phyloP scores from a whole-genome alignment of 2,113 vertebrate species.

The Mobula hypostoma region DNA sequence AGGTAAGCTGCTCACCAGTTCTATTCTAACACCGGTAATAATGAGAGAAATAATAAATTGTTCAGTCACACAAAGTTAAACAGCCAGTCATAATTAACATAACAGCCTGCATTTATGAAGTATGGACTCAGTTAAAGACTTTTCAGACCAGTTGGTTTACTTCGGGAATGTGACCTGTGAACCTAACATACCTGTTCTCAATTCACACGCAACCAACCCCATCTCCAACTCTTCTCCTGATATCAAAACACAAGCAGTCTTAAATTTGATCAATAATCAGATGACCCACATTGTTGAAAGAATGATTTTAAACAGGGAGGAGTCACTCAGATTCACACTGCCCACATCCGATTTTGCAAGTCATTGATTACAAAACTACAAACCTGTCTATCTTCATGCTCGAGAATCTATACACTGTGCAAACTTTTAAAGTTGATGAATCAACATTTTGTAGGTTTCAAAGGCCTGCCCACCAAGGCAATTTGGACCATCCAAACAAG shows the following conservation, averaged over 20 bases:
- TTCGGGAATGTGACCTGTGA: slow-evolving; percentile 5
- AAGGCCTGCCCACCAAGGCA: background rate
- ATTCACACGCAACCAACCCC: background rate
- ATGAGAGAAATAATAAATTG: background rate
- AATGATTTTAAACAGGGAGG: background rate
- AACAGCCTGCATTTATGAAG: background rate
- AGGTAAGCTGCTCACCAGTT: background rate
- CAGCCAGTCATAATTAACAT: background rate
- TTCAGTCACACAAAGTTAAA: background rate
- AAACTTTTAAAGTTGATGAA: background rate
- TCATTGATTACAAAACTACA: background rate
- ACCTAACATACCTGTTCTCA: background rate
- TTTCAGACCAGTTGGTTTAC: slow-evolving; percentile 4
- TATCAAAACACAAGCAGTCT: background rate
- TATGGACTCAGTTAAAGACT: background rate
- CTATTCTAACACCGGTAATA: background rate
- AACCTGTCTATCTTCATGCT: background rate
- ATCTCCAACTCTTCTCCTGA: background rate
- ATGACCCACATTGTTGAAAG: background rate
- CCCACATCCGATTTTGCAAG: background rate
- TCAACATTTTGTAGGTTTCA: background rate
- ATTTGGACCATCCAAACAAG: no score
- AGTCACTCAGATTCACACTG: background rate
- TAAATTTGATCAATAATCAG: background rate
- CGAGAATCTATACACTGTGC: background rate